These are phyloP conservation scores for Squalus acanthias DNA, from an alignment of 2,797 vertebrate genomes.

Conservation along the genomic window DNA sequence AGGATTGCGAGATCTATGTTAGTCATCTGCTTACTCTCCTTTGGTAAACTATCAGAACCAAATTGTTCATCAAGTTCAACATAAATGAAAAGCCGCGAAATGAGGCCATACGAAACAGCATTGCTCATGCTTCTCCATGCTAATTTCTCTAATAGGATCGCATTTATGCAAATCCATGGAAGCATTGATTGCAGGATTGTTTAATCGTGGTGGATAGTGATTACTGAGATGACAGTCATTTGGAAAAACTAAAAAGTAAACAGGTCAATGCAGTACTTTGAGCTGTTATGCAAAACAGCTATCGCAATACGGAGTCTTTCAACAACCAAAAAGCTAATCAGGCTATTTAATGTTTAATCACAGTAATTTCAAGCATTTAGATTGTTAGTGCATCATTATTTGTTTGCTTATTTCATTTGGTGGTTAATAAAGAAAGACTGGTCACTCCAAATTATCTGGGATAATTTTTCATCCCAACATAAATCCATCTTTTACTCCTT, in stretches of 20 bases:
- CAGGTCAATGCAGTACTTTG: not conserved
- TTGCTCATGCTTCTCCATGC: not conserved
- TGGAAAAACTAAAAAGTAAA: not conserved
- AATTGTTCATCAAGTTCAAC: not conserved
- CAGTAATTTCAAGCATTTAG: not conserved
- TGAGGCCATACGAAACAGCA: not conserved
- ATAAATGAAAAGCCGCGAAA: not conserved
- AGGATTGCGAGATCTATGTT: not conserved
- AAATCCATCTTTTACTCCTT: not conserved
- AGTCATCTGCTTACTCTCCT: no score
- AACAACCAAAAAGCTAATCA: not conserved
- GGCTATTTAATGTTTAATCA: not conserved
- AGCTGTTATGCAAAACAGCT: not conserved
- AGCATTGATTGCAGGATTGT: not conserved
- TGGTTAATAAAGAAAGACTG: not conserved
- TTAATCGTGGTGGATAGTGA: not conserved
- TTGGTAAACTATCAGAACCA: not conserved
- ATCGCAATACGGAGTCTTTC: not conserved
- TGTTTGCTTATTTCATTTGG: conserved; percentile 20
- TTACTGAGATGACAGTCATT: not conserved
- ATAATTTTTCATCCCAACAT: conserved; percentile 1
- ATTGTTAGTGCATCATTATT: not conserved
- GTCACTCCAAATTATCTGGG: not conserved
- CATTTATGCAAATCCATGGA: not conserved
- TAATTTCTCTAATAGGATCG: not conserved